Evolutionary conservation across 1,140 invertebrate genomes (phyloP).

Genomic region (Adelges cooleyi): DNA sequence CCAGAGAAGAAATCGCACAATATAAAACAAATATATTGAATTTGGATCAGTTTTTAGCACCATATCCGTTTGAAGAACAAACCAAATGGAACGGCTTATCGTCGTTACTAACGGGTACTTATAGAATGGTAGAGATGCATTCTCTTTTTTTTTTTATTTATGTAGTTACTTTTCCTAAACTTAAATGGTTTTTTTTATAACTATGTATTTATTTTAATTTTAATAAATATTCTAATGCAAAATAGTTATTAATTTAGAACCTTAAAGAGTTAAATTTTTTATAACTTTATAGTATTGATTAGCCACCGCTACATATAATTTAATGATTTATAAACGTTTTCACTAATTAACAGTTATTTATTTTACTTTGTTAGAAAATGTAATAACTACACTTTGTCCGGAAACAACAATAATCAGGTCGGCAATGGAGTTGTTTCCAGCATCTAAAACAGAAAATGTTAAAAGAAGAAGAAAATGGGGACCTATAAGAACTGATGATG

Average conservation of each 20-base stretch:
- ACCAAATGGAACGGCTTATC: constrained; percentile 77
- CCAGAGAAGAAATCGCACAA: constrained; percentile 46
- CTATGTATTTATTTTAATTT: too few species aligned
- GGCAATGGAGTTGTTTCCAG: constrained; percentile 54
- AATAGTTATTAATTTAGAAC: too few species aligned
- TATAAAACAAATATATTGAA: constrained; percentile 61
- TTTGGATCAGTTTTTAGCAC: constrained; percentile 70
- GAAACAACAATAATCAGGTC: constrained; percentile 50
- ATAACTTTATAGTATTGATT: too few species aligned
- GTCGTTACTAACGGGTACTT: constrained; percentile 53
- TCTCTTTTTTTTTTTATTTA: too few species aligned
- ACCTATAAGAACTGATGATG: constrained; percentile 41
- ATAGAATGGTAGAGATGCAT: too few species aligned
- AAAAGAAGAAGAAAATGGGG: constrained; percentile 37
- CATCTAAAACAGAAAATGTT: constrained; percentile 24
- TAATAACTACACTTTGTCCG: constrained; percentile 48
- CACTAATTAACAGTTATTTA: neutral
- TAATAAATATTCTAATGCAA: too few species aligned
- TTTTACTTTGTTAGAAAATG: constrained; percentile 36
- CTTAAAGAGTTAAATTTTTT: too few species aligned
- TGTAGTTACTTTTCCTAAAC: too few species aligned
- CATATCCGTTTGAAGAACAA: constrained; percentile 83
- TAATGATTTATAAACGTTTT: neutral
- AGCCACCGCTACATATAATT: too few species aligned
- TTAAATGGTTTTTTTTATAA: too few species aligned